Conservation (phyloP, 2,113 vertebrate species). For the Oreochromis aureus region DNA sequence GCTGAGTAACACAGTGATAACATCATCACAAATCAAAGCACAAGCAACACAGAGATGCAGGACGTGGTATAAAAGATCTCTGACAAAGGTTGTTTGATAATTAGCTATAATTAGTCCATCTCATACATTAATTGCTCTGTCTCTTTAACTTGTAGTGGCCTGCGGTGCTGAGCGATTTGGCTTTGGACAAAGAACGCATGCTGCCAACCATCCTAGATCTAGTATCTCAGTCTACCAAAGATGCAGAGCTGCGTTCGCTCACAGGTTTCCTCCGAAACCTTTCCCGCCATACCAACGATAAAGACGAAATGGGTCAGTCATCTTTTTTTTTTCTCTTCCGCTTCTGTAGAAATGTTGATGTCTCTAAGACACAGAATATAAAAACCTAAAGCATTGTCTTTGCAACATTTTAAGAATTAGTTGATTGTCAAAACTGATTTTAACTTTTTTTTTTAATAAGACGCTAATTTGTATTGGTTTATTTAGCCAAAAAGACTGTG, state of each 20-base stretch:
- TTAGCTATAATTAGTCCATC: background rate
- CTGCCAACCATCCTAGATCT: constrained; percentile 75
- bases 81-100: background rate
- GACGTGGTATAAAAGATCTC: background rate
- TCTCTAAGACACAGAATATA: background rate
- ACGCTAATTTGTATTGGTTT: background rate
- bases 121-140: background rate
- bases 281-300: constrained; percentile 81
- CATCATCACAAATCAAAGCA: background rate
- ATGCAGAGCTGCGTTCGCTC: constrained; percentile 84
- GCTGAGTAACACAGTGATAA: background rate
- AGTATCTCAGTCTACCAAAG: constrained; percentile 75
- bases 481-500: constrained; percentile 82
- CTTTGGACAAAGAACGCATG: constrained; percentile 85
- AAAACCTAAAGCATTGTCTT: background rate
- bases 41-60: background rate
- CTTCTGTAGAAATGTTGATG: background rate
- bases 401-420: background rate
- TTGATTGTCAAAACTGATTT: background rate
- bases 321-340: background rate
- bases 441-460: background rate
- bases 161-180: constrained; percentile 79
- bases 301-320: constrained; percentile 89
- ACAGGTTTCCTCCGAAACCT: constrained; percentile 90
- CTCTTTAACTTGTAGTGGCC: constrained; percentile 79